Conservation (phyloP, 2,113 vertebrate genomes). For the Delphinus delphis region DNA sequence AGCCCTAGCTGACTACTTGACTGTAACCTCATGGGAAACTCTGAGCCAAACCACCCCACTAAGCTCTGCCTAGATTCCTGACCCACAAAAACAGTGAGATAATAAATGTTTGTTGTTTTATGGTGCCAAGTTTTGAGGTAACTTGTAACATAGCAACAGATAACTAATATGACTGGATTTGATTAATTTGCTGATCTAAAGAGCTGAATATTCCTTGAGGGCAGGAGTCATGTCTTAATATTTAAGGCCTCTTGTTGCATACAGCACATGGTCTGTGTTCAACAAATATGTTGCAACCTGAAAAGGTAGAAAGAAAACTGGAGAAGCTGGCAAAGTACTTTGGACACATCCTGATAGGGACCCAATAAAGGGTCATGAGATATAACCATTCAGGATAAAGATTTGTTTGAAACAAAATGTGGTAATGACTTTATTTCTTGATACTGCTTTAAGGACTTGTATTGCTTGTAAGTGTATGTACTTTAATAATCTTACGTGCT, state of each 20-base stretch:
- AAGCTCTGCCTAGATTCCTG: background rate
- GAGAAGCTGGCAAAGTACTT: background rate
- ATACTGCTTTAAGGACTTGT: background rate
- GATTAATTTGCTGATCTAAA: background rate
- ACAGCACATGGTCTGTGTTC: background rate
- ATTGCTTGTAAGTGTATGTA: background rate
- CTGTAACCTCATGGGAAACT: background rate
- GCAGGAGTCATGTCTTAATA: background rate
- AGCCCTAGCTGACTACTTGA: background rate
- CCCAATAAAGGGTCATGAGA: background rate
- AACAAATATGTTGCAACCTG: background rate
- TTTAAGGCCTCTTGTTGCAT: background rate
- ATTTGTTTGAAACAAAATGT: slow-evolving; percentile 8
- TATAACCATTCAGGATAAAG: slow-evolving; percentile 12
- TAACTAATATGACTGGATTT: background rate
- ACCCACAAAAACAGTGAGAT: background rate
- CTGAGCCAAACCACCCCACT: background rate
- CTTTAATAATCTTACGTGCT: slow-evolving; percentile 37
- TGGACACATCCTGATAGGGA: background rate
- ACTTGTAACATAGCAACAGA: background rate
- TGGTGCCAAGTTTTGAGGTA: background rate
- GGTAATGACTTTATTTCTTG: background rate
- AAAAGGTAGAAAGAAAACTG: background rate
- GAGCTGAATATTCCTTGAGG: background rate
- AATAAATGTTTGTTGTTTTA: background rate